Evolutionary conservation across 2,113 vertebrate species (phyloP), one percentile per base, ranked within the genome.

Genomic region (Anas platyrhynchos): DNA sequence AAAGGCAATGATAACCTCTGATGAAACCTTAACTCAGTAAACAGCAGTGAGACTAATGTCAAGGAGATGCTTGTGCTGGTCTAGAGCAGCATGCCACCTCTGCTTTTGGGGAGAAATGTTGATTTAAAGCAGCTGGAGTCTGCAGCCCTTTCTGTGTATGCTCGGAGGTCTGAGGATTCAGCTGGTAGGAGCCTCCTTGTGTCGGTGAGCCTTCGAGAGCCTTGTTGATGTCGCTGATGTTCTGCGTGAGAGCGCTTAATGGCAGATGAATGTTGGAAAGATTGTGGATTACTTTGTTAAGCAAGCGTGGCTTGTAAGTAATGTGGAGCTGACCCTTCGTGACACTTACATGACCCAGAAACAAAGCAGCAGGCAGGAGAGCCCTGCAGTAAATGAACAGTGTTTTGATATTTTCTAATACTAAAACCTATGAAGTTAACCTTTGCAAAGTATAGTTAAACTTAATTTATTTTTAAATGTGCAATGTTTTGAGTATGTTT

Each of bases 391-490:
- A 94, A 92, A 91, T 94, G 94, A 96, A 88, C 78, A 93, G 25
- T 92, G 95, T 96, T 94, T 97, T 96, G 93, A 88, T 97, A 95
- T 93, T 96, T 95, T 95, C 91, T 89, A 87, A 96, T 94, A 94
- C 94, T 86, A 95, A 95, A 97, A 93, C 88, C 74, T 89, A 91
- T 93, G 93, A 94, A 95, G 94, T 95, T 97, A 95, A 97, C 95
- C 91, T 97, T 93, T 95, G 78, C 21, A 2, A 95, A 93, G 75
- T 96, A 89, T 84, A 85, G 85, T 88, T 93, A 91, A 96, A 94
- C 91, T 97, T 95, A 90, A 96, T 96, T 94, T 96, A 81, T 96
- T 96, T 96, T 92, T 76, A 91, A 92, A 94, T 87, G 85, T 94
- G 88, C 82, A 68, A 79, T 94, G 94, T 92, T 95, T 96, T 95